Conservation (phyloP, 2,797 vertebrate species). For the Falco columbarius region DNA sequence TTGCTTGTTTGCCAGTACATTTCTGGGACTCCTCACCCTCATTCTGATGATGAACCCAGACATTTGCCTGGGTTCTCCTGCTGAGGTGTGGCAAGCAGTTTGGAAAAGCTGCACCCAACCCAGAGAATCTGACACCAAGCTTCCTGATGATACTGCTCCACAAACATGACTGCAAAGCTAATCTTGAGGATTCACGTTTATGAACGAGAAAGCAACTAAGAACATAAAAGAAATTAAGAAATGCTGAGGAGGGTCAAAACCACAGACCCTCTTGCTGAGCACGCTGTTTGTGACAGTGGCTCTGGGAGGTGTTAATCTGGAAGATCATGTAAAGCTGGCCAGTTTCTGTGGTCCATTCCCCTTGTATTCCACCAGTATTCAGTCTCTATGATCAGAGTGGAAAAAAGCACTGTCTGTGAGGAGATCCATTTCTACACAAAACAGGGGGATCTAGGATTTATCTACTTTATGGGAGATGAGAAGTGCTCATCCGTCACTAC, state of each 20-base stretch:
- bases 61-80: background rate
- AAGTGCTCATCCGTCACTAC: background rate
- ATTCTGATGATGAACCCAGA: background rate
- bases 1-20: background rate
- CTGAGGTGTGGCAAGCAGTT: background rate
- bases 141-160: background rate
- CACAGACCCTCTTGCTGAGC: background rate
- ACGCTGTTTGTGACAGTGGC: background rate
- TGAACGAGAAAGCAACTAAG: background rate
- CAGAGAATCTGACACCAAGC: background rate
- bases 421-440: background rate
- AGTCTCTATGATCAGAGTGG: background rate
- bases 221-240: background rate
- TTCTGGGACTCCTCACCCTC: background rate
- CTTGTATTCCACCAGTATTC: background rate
- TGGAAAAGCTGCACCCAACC: background rate
- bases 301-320: background rate
- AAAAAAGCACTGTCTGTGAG: background rate
- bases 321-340: background rate
- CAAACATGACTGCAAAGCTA: background rate
- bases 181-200: background rate
- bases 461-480: background rate
- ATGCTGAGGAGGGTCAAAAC: background rate
- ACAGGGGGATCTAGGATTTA: background rate
- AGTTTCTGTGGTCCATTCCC: background rate